These are phyloP conservation scores for Periphyllus acericola DNA, from an alignment of 2,888 invertebrate species.

Conservation along the genomic window DNA sequence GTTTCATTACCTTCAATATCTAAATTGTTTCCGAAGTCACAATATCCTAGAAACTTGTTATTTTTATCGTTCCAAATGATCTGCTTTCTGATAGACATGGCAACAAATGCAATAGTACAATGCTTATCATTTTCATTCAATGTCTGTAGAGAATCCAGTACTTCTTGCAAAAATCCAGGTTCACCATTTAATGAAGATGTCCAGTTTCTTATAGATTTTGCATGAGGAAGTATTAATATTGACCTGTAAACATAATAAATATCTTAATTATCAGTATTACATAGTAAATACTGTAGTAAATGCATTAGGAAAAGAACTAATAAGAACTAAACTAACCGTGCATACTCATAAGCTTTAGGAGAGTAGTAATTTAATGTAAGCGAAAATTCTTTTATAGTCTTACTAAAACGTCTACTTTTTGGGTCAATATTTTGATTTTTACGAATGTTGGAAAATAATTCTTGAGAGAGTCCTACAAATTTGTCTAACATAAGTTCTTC, in stretches of 20 bases:
- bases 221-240: conserved; percentile 13
- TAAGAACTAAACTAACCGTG: background rate
- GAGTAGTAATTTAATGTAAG: conserved; percentile 12
- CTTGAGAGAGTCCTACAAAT: conserved; percentile 1
- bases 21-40: conserved; percentile 10
- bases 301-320: background rate
- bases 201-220: conserved; percentile 24
- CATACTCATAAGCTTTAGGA: conserved; percentile 2
- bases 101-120: conserved; percentile 12
- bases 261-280: conserved; percentile 3
- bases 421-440: conserved; percentile 6
- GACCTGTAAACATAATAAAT: conserved; percentile 6
- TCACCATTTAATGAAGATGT: background rate
- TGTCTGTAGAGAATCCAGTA: conserved; percentile 11
- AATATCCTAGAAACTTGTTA: conserved; percentile 27
- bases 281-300: background rate
- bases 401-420: conserved; percentile 11
- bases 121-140: conserved; percentile 5
- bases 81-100: conserved; percentile 20
- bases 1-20: conserved; percentile 22
- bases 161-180: conserved; percentile 21
- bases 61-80: conserved; percentile 33
- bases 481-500: conserved; percentile 1
- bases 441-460: background rate
- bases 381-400: background rate